These are phyloP conservation scores for Leptopterna dolabrata DNA, from an alignment of 2,888 invertebrate genomes.

Conservation along the genomic window DNA sequence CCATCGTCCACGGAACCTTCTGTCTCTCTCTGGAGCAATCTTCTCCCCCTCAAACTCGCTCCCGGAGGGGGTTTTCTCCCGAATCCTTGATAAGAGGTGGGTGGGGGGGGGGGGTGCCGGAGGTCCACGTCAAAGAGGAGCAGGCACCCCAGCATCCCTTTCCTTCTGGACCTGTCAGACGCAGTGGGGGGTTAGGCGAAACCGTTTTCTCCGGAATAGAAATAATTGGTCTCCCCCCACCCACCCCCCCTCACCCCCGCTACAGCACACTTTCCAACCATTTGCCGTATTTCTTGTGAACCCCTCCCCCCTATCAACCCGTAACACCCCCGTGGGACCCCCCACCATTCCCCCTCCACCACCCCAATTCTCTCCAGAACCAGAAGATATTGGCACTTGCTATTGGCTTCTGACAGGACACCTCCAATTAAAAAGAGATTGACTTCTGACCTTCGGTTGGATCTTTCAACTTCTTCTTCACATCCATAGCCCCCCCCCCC, in stretches of 20 bases:
- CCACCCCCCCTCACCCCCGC: neutral
- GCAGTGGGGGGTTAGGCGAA: slow-evolving; percentile 12
- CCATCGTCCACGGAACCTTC: neutral
- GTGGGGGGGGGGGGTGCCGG: neutral
- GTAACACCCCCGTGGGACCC: neutral
- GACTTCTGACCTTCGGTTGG: slow-evolving; percentile 38
- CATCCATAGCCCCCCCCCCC: too few species aligned
- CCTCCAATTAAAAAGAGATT: slow-evolving; percentile 49
- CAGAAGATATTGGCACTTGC: slow-evolving; percentile 46
- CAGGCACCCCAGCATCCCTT: neutral
- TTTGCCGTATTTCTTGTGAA: neutral
- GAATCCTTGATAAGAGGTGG: neutral
- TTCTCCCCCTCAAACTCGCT: neutral
- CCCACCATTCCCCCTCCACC: neutral
- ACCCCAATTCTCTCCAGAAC: neutral
- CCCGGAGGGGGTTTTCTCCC: neutral
- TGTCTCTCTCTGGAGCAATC: slow-evolving; percentile 22
- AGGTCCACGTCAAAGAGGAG: slow-evolving; percentile 23
- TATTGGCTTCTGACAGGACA: slow-evolving; percentile 43
- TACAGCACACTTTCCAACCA: neutral
- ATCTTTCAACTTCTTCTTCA: neutral
- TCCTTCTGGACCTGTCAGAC: slow-evolving; percentile 28
- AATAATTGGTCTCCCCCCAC: slow-evolving; percentile 43
- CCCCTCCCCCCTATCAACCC: neutral
- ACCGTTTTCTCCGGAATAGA: slow-evolving; percentile 33